A percentile compares a stretch with the other conserved stretches of the same genome.
phyloP scores from a whole-genome alignment of 2,113 vertebrate genomes.

The Aldabrachelys gigantea region DNA sequence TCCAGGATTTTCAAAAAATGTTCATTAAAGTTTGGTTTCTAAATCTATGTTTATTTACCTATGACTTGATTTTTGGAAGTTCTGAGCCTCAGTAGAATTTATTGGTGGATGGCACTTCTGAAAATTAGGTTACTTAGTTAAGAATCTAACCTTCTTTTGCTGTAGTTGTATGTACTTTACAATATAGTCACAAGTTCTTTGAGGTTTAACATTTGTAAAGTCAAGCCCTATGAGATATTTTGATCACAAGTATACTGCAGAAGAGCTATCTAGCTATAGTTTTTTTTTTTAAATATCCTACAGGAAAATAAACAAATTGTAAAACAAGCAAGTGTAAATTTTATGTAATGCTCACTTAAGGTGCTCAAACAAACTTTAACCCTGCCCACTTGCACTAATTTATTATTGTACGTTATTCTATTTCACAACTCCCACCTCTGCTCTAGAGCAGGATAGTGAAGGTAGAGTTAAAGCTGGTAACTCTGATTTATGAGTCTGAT shows the following conservation, averaged over 20 bases:
- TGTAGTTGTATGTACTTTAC: not conserved
- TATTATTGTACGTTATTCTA: not conserved
- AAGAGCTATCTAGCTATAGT: not conserved
- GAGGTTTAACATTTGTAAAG: not conserved
- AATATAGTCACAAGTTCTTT: not conserved
- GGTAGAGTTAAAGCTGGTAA: not conserved
- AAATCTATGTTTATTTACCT: no score
- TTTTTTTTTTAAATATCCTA: not conserved
- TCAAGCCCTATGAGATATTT: not conserved
- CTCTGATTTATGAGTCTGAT: not conserved
- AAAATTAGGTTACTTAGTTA: not conserved
- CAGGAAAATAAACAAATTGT: not conserved
- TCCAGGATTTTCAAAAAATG: not conserved
- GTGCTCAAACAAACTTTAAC: not conserved
- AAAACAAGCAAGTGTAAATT: not conserved
- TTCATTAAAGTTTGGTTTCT: no score
- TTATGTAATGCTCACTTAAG: not conserved
- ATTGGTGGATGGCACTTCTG: not conserved
- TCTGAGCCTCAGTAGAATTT: not conserved
- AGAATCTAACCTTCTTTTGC: not conserved
- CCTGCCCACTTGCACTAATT: not conserved
- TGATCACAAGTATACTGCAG: not conserved
- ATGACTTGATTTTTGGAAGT: no score
- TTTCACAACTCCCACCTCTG: not conserved
- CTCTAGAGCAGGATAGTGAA: not conserved